Evolutionary conservation across 2,113 vertebrate species (phyloP).

Genomic region (Anoura caudifer): DNA sequence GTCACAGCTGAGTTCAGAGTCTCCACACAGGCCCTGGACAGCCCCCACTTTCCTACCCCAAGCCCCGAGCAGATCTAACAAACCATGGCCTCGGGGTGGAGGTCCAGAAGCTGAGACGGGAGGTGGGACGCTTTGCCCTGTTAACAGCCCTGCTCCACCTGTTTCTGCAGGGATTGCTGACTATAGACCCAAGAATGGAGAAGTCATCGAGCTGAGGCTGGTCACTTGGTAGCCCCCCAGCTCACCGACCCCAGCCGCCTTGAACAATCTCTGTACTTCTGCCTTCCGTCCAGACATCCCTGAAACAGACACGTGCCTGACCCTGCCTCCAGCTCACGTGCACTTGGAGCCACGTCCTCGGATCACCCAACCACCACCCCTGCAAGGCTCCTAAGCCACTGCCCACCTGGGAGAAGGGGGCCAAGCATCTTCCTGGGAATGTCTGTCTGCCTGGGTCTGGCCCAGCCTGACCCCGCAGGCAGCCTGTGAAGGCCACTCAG

Average conservation of each 20-base stretch:
- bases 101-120: neutral
- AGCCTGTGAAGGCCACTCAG: neutral
- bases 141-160: neutral
- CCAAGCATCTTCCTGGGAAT: neutral
- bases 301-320: neutral
- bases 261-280: neutral
- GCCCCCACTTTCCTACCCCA: neutral
- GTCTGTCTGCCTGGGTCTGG: neutral
- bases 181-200: slow-evolving; percentile 82
- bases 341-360: neutral
- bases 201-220: slow-evolving; percentile 85
- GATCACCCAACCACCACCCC: neutral
- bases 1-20: neutral
- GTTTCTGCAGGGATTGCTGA: slow-evolving; percentile 85
- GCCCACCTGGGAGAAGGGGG: neutral
- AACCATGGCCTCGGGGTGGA: neutral
- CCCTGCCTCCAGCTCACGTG: neutral
- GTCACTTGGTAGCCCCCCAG: slow-evolving; percentile 71
- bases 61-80: neutral
- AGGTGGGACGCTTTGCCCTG: accelerated
- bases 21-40: neutral
- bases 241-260: neutral
- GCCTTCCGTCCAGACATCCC: neutral
- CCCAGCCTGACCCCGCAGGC: neutral
- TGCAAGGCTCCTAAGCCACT: neutral